Evolutionary conservation across 2,113 vertebrate species (phyloP).

Genomic region (Progne subis): DNA sequence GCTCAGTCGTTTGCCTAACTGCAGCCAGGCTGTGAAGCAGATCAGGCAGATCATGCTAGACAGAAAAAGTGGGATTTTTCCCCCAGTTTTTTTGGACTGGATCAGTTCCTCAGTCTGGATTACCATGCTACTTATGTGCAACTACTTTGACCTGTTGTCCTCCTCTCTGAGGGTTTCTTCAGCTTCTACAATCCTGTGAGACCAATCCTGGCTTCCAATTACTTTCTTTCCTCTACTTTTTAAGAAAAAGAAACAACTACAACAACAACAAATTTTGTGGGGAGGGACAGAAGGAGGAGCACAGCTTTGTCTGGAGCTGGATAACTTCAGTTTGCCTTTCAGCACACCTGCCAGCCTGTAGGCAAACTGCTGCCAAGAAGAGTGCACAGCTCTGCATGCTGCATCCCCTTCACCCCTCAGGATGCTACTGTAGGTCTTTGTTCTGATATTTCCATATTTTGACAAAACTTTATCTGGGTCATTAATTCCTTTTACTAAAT

Average conservation of each 20-base stretch:
- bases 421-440: background rate
- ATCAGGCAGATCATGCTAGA: background rate
- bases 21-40: background rate
- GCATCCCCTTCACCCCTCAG: background rate
- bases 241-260: too few species aligned
- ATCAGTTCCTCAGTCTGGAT: background rate
- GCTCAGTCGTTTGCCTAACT: fast-evolving
- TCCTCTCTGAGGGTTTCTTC: fast-evolving
- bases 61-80: background rate
- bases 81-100: fast-evolving
- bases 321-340: background rate
- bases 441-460: background rate
- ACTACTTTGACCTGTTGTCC: background rate
- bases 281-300: background rate
- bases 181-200: background rate
- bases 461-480: background rate
- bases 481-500: background rate
- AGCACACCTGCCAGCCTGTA: background rate
- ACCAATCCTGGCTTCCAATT: background rate
- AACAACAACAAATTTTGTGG: background rate
- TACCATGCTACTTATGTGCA: background rate
- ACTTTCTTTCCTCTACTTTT: background rate
- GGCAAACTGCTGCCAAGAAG: background rate
- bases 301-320: background rate
- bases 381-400: fast-evolving